phyloP scores from a whole-genome alignment of 2,797 vertebrate species.

The Peromyscus eremicus region DNA sequence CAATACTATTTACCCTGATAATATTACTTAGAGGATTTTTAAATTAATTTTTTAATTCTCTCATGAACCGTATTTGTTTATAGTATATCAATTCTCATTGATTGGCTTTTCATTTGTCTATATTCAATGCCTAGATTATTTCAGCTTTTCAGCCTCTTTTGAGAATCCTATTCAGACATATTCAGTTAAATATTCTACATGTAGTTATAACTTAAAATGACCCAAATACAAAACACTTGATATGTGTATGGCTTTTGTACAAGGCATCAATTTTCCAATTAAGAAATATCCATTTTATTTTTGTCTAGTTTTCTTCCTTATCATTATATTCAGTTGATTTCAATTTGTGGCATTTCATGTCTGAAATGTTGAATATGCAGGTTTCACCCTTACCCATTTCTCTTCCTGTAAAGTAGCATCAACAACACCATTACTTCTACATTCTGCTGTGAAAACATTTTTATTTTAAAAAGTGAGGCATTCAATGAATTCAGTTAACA shows the following conservation, averaged over 20 bases:
- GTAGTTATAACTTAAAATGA: neutral
- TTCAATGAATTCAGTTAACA: neutral
- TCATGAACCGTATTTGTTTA: neutral
- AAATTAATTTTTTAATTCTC: neutral
- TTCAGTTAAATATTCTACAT: neutral
- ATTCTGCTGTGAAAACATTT: neutral
- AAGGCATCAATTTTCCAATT: neutral
- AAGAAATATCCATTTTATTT: neutral
- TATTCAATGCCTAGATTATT: neutral
- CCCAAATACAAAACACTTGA: rapidly evolving
- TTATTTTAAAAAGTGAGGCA: neutral
- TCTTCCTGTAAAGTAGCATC: neutral
- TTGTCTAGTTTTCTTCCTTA: neutral
- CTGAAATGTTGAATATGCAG: neutral
- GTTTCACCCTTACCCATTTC: neutral
- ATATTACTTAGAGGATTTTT: neutral
- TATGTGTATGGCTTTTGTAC: neutral
- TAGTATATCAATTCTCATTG: neutral
- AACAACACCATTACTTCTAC: neutral
- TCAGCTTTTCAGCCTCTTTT: neutral
- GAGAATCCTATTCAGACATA: neutral
- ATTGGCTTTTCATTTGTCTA: neutral
- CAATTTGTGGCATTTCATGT: neutral
- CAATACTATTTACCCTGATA: neutral
- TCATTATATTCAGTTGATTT: neutral